phyloP scores from a whole-genome alignment of 1,140 invertebrate genomes.

The Drosophila jambulina region DNA sequence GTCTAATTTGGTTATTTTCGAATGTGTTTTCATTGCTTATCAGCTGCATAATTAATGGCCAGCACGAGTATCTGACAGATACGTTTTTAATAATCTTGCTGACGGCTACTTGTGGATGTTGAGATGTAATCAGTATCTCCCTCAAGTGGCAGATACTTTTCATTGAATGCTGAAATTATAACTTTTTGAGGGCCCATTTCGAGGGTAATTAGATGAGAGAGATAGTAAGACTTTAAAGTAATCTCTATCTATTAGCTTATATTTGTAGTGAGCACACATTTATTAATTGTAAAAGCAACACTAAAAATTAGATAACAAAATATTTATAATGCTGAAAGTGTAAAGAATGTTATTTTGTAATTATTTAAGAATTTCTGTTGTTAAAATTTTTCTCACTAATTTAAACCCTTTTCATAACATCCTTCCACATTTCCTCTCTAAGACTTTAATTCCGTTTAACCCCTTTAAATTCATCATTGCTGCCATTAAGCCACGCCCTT shows the following conservation, averaged over 20 bases:
- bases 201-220: not conserved
- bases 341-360: not conserved
- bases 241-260: no score
- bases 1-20: conserved; percentile 32
- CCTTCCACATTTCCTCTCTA: not conserved
- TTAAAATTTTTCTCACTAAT: not conserved
- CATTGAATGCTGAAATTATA: not conserved
- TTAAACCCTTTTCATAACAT: not conserved
- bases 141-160: conserved; percentile 24
- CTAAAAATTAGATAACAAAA: not conserved
- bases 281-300: no score
- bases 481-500: conserved; percentile 19
- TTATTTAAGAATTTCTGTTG: not conserved
- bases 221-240: not conserved
- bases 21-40: conserved; percentile 61
- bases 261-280: no score
- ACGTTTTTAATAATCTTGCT: conserved; percentile 47
- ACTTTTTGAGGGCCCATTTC: not conserved
- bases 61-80: conserved; percentile 50
- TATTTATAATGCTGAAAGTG: not conserved
- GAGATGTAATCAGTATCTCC: conserved; percentile 5
- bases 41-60: conserved; percentile 66
- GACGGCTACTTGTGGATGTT: conserved; percentile 28
- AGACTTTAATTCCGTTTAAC: not conserved
- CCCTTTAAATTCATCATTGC: not conserved